A percentile compares a stretch with the other conserved stretches of the same genome.
These are phyloP conservation scores for Lucinisca nassula DNA, from an alignment of 2,888 invertebrate genomes.

Conservation along the genomic window DNA sequence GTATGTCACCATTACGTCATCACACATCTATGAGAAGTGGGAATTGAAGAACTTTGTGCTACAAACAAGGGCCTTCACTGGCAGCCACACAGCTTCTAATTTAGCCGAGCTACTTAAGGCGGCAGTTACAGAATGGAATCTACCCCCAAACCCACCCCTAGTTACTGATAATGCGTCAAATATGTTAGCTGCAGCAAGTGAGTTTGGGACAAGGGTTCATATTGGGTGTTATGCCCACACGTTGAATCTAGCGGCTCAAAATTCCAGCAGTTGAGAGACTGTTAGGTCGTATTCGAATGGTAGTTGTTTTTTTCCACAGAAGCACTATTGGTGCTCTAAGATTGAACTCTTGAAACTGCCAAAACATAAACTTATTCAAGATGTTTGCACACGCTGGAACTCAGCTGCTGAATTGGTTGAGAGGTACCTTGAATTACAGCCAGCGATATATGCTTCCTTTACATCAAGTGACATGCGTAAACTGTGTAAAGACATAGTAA, in stretches of 20 bases:
- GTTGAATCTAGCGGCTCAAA: constrained; percentile 24
- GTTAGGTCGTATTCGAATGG: not conserved
- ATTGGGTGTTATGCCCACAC: constrained; percentile 39
- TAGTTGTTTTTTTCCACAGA: constrained; percentile 16
- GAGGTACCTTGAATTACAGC: constrained; percentile 21
- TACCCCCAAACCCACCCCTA: not conserved
- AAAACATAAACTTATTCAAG: not conserved
- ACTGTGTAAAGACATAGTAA: not conserved
- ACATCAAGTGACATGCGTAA: not conserved
- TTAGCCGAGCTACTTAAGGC: not conserved
- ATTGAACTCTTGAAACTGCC: not conserved
- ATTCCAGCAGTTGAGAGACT: not conserved
- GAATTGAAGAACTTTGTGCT: not conserved
- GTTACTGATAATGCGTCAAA: constrained; percentile 22
- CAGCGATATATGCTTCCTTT: constrained; percentile 1
- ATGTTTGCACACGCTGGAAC: constrained; percentile 29
- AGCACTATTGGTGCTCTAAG: not conserved
- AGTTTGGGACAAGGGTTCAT: not conserved
- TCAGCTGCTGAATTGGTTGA: constrained; percentile 6
- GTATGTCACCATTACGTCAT: not conserved
- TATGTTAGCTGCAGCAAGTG: not conserved
- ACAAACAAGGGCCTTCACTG: not conserved
- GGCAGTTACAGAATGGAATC: not conserved
- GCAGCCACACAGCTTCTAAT: constrained; percentile 12
- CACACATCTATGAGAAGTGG: not conserved